These are phyloP conservation scores for Phaonia tiefii DNA, from an alignment of 2,888 invertebrate genomes.

Conservation along the genomic window DNA sequence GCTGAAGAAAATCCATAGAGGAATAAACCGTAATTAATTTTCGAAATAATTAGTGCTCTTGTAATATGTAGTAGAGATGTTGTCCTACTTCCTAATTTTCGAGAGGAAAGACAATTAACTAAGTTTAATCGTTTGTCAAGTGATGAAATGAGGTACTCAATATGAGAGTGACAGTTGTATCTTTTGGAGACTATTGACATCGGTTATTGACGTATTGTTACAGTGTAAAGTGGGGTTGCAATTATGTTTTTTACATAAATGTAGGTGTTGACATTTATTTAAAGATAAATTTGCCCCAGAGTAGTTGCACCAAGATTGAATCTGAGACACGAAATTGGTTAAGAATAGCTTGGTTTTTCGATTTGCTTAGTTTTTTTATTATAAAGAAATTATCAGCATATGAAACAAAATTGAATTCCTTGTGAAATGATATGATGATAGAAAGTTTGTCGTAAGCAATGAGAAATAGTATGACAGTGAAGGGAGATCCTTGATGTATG, in stretches of 20 bases:
- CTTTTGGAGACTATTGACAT: conserved; percentile 52
- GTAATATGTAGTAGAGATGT: conserved; percentile 28
- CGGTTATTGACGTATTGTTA: conserved; percentile 32
- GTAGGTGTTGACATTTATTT: conserved; percentile 53
- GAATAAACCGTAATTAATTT: conserved; percentile 51
- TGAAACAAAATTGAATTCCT: conserved; percentile 53
- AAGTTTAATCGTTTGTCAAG: conserved; percentile 54
- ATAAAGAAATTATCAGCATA: conserved; percentile 67
- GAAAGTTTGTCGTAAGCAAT: conserved; percentile 55
- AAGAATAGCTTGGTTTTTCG: conserved; percentile 45
- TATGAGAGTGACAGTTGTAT: conserved; percentile 60
- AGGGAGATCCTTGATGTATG: conserved; percentile 54
- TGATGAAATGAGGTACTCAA: conserved; percentile 28
- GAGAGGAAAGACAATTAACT: conserved; percentile 54
- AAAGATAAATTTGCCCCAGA: conserved; percentile 58
- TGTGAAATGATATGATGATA: conserved; percentile 36
- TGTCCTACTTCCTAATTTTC: conserved; percentile 44
- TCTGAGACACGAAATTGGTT: conserved; percentile 35
- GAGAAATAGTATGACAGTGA: conserved; percentile 55
- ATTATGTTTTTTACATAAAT: conserved; percentile 62
- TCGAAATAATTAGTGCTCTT: conserved; percentile 43
- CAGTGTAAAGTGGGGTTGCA: conserved; percentile 35
- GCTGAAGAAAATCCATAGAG: conserved; percentile 40
- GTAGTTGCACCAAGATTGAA: conserved; percentile 51
- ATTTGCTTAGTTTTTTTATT: conserved; percentile 40